Evolutionary conservation across 2,888 invertebrate genomes (phyloP).

Genomic region (Ectobius pallidus): DNA sequence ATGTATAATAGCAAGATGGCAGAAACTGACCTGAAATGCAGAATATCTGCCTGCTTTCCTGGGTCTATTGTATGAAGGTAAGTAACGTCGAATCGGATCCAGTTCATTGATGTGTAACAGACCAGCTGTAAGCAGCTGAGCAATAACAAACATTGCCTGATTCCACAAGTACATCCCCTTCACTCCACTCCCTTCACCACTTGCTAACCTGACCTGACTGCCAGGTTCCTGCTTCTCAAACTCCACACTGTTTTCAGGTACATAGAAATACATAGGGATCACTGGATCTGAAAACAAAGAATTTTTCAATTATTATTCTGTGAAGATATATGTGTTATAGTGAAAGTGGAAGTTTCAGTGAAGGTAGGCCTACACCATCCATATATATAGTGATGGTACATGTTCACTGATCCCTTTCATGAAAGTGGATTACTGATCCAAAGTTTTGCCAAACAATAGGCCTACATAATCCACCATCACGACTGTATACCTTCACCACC

Average conservation of each 20-base stretch:
- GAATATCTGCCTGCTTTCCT: conserved; percentile 92
- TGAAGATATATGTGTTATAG: no score
- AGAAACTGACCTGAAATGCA: conserved; percentile 94
- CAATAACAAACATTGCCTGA: conserved; percentile 93
- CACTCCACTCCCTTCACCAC: conserved; percentile 62
- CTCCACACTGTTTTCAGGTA: conserved; percentile 75
- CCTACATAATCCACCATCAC: no score
- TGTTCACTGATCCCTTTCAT: no score
- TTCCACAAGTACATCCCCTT: conserved; percentile 89
- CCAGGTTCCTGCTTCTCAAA: conserved; percentile 74
- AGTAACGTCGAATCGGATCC: conserved; percentile 92
- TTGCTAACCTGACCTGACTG: conserved; percentile 67
- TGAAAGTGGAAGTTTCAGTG: no score
- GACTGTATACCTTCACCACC: no score
- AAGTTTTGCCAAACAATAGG: no score
- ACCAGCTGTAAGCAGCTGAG: conserved; percentile 88
- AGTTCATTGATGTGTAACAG: conserved; percentile 92
- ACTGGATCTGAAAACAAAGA: conserved; percentile 80
- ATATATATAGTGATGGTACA: no score
- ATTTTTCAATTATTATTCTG: no score
- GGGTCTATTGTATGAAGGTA: conserved; percentile 95
- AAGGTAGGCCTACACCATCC: no score
- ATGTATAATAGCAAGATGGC: no score
- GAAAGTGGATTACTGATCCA: no score
- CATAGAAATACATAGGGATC: conserved; percentile 93